These are phyloP conservation scores for Aldabrachelys gigantea DNA, from an alignment of 2,113 vertebrate species.

Conservation along the genomic window DNA sequence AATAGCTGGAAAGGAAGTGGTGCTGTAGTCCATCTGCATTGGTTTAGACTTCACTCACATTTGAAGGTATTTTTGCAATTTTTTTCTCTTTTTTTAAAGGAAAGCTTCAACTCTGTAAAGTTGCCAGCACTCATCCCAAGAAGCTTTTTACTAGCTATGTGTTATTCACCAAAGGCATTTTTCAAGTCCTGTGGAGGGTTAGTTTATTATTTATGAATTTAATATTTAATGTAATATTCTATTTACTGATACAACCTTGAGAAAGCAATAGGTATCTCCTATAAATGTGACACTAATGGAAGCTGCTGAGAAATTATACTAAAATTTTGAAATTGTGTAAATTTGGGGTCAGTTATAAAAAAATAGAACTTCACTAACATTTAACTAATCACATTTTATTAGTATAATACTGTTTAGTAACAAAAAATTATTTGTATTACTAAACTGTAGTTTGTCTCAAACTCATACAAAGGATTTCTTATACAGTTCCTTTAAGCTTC, in stretches of 20 bases:
- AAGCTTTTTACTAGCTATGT: background rate
- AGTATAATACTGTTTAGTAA: background rate
- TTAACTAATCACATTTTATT: background rate
- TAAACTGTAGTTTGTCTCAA: background rate
- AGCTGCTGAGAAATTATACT: background rate
- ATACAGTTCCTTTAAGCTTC: background rate
- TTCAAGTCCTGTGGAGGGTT: background rate
- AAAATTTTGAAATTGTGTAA: background rate
- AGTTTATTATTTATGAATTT: background rate
- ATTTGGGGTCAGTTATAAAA: background rate
- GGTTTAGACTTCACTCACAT: background rate
- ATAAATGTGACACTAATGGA: background rate
- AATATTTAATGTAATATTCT: background rate
- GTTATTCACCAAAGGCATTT: background rate
- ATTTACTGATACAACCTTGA: background rate
- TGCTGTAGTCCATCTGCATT: background rate
- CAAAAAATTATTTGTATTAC: background rate
- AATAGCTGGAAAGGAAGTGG: background rate
- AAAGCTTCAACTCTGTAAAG: background rate
- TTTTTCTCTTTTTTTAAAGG: background rate
- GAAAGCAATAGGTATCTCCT: accelerated
- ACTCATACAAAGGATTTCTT: background rate
- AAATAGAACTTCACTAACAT: background rate
- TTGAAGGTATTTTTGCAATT: background rate
- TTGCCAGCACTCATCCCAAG: background rate